A percentile compares a stretch with the other conserved stretches of the same genome.
Conservation (phyloP, 2,888 invertebrate species). For the Synanthedon tipuliformis region DNA sequence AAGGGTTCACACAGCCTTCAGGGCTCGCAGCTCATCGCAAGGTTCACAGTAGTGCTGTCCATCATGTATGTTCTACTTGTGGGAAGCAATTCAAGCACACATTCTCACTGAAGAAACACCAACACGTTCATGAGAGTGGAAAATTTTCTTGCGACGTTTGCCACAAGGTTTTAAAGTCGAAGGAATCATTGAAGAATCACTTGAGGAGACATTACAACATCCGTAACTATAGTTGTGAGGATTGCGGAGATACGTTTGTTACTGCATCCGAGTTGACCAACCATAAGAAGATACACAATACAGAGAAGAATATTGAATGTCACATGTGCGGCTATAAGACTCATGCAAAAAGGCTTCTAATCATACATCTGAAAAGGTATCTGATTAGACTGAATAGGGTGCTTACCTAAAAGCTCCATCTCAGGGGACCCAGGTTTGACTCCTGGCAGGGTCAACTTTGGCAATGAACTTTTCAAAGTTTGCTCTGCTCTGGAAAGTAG, state of each 20-base stretch:
- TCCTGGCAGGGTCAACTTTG: too few species aligned
- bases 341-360: slow-evolving; percentile 46
- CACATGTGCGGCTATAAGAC: slow-evolving; percentile 57
- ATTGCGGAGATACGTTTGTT: slow-evolving; percentile 59
- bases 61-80: slow-evolving; percentile 50
- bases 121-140: slow-evolving; percentile 45
- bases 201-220: slow-evolving; percentile 57
- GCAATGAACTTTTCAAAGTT: too few species aligned
- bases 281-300: slow-evolving; percentile 47
- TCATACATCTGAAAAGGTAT: slow-evolving; percentile 53
- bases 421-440: too few species aligned
- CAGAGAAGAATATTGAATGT: slow-evolving; percentile 40
- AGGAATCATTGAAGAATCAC: slow-evolving; percentile 44
- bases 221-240: slow-evolving; percentile 56
- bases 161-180: slow-evolving; percentile 50
- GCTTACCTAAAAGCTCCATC: too few species aligned
- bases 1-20: slow-evolving; percentile 53
- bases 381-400: background rate
- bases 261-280: slow-evolving; percentile 54
- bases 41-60: slow-evolving; percentile 43
- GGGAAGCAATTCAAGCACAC: slow-evolving; percentile 64
- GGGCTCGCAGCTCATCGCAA: slow-evolving; percentile 53
- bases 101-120: slow-evolving; percentile 50
- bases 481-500: too few species aligned
- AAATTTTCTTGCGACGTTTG: slow-evolving; percentile 46